Conservation (phyloP, 1,140 invertebrate species). For the Potamilus streckersoni region DNA sequence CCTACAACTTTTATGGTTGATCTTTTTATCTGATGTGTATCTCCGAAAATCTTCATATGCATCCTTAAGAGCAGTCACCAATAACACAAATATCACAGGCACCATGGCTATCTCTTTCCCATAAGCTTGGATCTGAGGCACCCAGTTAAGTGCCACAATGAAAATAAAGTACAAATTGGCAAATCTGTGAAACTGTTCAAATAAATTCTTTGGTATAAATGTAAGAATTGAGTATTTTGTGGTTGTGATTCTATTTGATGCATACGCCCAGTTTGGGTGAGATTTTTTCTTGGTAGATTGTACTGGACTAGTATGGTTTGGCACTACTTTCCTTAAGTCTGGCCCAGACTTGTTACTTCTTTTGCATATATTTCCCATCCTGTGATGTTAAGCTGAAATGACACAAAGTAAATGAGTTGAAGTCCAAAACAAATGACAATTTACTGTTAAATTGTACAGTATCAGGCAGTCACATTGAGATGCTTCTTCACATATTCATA, state of each 20-base stretch:
- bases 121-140: slow-evolving; percentile 89
- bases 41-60: slow-evolving; percentile 94
- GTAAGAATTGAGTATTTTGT: slow-evolving; percentile 95
- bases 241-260: slow-evolving; percentile 74
- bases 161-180: slow-evolving; percentile 99
- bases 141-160: slow-evolving; percentile 94
- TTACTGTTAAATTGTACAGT: too few relatives aligned
- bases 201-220: slow-evolving; percentile 95
- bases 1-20: slow-evolving; percentile 92
- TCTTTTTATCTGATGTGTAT: slow-evolving; percentile 88
- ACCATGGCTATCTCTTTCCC: slow-evolving; percentile 97
- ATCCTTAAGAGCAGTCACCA: slow-evolving; percentile 97
- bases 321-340: slow-evolving; percentile 54
- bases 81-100: slow-evolving; percentile 80
- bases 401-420: too few relatives aligned
- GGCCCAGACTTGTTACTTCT: slow-evolving; percentile 42
- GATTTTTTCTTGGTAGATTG: slow-evolving; percentile 74
- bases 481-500: too few relatives aligned
- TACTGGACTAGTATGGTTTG: slow-evolving; percentile 60
- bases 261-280: slow-evolving; percentile 85
- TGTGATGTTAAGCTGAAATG: background rate
- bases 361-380: slow-evolving; percentile 46
- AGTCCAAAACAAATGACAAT: too few relatives aligned
- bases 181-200: slow-evolving; percentile 97
- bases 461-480: too few relatives aligned